Conservation (phyloP, 2,888 invertebrate genomes). For the Aleiodes testaceus region DNA sequence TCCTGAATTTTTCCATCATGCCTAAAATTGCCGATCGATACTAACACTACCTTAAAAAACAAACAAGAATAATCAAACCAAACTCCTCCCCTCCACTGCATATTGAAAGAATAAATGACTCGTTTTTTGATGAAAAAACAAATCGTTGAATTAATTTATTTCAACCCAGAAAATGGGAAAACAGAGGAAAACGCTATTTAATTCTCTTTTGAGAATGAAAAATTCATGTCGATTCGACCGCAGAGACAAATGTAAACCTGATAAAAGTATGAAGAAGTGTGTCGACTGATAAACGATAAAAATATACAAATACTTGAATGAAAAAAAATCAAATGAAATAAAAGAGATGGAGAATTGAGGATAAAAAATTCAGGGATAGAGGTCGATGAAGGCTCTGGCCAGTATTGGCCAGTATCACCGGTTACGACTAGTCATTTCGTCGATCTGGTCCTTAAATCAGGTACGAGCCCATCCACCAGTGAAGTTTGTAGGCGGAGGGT, state of each 20-base stretch:
- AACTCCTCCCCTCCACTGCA: no score
- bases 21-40: not conserved
- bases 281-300: slow-evolving; percentile 46
- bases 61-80: not conserved
- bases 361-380: slow-evolving; percentile 4
- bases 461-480: slow-evolving; percentile 1
- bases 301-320: slow-evolving; percentile 1
- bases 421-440: slow-evolving; percentile 29
- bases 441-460: slow-evolving; percentile 37
- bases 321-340: not conserved
- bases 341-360: not conserved
- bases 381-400: slow-evolving; percentile 3
- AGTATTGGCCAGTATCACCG: not conserved
- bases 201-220: no score
- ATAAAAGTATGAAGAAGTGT: slow-evolving; percentile 43
- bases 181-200: no score
- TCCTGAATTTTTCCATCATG: not conserved
- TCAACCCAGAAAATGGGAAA: no score
- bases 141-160: no score
- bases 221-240: no score
- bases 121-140: no score
- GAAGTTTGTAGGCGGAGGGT: not conserved
- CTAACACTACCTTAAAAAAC: not conserved
- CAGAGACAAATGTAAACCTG: no score
- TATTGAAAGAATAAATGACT: no score